Evolutionary conservation across 2,113 vertebrate species (phyloP).

Genomic region (Antennarius striatus): DNA sequence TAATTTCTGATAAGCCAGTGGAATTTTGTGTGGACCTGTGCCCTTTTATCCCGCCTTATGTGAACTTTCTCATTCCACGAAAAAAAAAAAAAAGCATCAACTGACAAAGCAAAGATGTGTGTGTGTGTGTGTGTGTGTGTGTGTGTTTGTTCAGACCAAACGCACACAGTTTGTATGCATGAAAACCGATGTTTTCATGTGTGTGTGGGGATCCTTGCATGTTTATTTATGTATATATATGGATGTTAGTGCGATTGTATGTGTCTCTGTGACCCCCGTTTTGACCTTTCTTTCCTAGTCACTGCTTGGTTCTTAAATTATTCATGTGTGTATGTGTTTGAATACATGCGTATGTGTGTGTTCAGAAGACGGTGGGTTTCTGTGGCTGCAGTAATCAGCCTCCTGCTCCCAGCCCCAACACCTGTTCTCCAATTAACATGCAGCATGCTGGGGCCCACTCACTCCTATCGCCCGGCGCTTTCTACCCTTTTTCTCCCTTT

Average conservation of each 20-base stretch:
- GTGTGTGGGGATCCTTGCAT: constrained; percentile 20
- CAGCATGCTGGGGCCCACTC: constrained; percentile 66
- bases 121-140: constrained; percentile 9
- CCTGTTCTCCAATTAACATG: constrained; percentile 83
- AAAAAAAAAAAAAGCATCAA: constrained; percentile 21
- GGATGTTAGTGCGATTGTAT: constrained; percentile 67
- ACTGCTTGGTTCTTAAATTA: constrained; percentile 76
- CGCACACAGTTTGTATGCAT: constrained; percentile 19
- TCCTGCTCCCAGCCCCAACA: constrained; percentile 79
- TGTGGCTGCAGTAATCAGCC: constrained; percentile 76
- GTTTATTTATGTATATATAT: constrained; percentile 69
- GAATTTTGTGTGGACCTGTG: constrained; percentile 40
- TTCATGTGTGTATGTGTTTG: constrained; percentile 68
- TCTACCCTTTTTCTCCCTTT: constrained; percentile 16
- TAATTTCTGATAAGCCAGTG: constrained; percentile 72
- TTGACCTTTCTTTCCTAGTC: constrained; percentile 72
- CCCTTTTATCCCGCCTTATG: constrained; percentile 45
- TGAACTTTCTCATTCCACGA: constrained; percentile 9
- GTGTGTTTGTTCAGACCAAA: constrained; percentile 9
- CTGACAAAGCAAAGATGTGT: constrained; percentile 15
- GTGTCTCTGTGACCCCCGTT: constrained; percentile 70
- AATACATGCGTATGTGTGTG: constrained; percentile 24
- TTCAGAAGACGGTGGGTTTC: constrained; percentile 56
- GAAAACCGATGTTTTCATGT: constrained; percentile 29
- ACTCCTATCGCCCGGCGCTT: constrained; percentile 56